phyloP scores from a whole-genome alignment of 92 coral and sea anemone species.

The Ricordea florida region DNA sequence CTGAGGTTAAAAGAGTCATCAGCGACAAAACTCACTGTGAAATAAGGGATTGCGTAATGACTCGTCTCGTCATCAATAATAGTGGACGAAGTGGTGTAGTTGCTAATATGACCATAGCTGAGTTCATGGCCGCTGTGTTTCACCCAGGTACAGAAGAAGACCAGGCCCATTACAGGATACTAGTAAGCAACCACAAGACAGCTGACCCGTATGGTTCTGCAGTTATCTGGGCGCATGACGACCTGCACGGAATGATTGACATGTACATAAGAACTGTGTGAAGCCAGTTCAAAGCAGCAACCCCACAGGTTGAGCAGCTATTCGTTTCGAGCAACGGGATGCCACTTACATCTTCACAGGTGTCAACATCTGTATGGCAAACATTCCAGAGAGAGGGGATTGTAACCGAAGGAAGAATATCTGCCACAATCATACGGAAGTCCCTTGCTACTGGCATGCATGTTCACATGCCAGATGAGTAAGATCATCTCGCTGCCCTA shows the following conservation, averaged over 20 bases:
- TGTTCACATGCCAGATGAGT: slow-evolving; percentile 41
- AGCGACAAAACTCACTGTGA: slow-evolving; percentile 42
- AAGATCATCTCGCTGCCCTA: slow-evolving; percentile 49
- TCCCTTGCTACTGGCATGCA: slow-evolving; percentile 56
- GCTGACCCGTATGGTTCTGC: slow-evolving; percentile 45
- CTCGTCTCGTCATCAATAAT: slow-evolving; percentile 51
- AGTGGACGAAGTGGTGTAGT: slow-evolving; percentile 59
- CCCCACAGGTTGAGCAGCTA: slow-evolving; percentile 3
- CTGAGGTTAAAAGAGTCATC: not conserved
- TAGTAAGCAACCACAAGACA: slow-evolving; percentile 48
- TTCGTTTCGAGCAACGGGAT: slow-evolving; percentile 59
- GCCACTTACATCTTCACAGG: slow-evolving; percentile 51
- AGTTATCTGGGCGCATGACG: slow-evolving; percentile 49
- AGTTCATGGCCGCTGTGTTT: slow-evolving; percentile 49
- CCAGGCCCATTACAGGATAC: slow-evolving; percentile 41
- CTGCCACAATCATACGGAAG: slow-evolving; percentile 43
- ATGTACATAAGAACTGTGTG: slow-evolving; percentile 40
- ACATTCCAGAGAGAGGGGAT: slow-evolving; percentile 56
- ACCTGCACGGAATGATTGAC: slow-evolving; percentile 23
- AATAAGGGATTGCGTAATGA: slow-evolving; percentile 45
- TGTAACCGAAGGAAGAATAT: slow-evolving; percentile 17
- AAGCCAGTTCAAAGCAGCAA: slow-evolving; percentile 9
- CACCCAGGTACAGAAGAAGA: slow-evolving; percentile 45
- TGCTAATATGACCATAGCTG: slow-evolving; percentile 32
- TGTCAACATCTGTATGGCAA: slow-evolving; percentile 36